Percentiles rank a stretch among this genome's conserved stretches.
Evolutionary conservation across 2,797 vertebrate species (phyloP).

Genomic region (Pithecia hirsuta): DNA sequence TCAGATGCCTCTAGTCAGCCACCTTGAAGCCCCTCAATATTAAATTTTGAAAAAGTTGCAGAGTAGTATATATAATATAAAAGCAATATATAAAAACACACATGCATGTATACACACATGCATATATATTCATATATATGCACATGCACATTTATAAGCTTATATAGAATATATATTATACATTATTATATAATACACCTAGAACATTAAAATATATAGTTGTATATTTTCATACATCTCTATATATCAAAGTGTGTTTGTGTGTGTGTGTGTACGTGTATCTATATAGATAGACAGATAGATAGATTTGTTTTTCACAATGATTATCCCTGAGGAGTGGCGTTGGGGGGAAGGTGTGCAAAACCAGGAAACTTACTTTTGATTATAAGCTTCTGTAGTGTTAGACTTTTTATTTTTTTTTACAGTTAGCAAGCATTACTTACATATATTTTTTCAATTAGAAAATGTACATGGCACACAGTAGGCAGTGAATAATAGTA

Average conservation of each 20-base stretch:
- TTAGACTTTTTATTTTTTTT: neutral
- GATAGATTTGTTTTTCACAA: neutral
- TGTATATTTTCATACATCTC: neutral
- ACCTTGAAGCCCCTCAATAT: neutral
- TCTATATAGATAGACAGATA: accelerated
- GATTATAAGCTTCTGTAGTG: neutral
- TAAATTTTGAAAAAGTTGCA: neutral
- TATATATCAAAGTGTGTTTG: neutral
- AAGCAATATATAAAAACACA: neutral
- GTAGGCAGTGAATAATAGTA: neutral
- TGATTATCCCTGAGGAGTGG: neutral
- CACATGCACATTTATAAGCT: neutral
- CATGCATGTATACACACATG: neutral
- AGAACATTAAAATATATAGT: neutral
- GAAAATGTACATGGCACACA: neutral
- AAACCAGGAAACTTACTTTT: neutral
- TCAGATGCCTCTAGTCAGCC: neutral
- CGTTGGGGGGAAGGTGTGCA: neutral
- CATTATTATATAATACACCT: neutral
- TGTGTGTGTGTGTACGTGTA: too few relatives aligned
- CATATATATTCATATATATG: neutral
- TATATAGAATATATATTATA: neutral
- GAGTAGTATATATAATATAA: neutral
- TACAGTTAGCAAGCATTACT: neutral
- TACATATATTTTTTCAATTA: neutral